phyloP scores from a whole-genome alignment of 1,140 invertebrate genomes.

The Phenacoccus solenopsis region DNA sequence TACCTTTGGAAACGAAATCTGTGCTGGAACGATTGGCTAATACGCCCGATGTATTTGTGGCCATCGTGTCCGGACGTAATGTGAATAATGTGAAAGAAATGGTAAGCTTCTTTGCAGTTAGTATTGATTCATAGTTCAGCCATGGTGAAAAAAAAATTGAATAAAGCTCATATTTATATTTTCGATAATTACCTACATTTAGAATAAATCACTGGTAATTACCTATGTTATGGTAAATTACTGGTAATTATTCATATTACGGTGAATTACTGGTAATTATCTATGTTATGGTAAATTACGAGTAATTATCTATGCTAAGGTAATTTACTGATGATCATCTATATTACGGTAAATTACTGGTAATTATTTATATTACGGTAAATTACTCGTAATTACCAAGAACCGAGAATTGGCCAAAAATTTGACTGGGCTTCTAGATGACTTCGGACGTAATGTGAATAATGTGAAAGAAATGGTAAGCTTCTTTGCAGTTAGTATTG shows the following conservation, averaged over 20 bases:
- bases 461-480: slow-evolving; percentile 75
- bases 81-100: slow-evolving; percentile 79
- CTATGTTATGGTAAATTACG: too few relatives aligned
- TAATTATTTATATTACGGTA: not conserved
- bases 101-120: slow-evolving; percentile 37
- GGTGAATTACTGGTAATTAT: not conserved
- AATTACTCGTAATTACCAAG: not conserved
- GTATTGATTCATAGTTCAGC: not conserved
- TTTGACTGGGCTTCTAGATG: too few relatives aligned
- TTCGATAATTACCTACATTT: not conserved
- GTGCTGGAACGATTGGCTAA: slow-evolving; percentile 70
- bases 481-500: slow-evolving; percentile 24
- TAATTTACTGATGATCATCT: not conserved
- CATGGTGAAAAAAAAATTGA: too few relatives aligned
- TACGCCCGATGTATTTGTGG: slow-evolving; percentile 75
- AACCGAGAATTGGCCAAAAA: too few relatives aligned
- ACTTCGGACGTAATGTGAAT: slow-evolving; percentile 70
- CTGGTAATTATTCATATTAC: not conserved
- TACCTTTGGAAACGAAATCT: slow-evolving; percentile 73
- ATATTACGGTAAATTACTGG: not conserved
- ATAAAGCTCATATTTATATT: too few relatives aligned
- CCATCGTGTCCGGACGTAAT: slow-evolving; percentile 74
- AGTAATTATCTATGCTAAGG: too few relatives aligned
- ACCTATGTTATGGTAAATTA: not conserved
- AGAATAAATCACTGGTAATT: not conserved